phyloP scores from a whole-genome alignment of 2,113 vertebrate genomes.

The Paramormyrops kingsleyae region DNA sequence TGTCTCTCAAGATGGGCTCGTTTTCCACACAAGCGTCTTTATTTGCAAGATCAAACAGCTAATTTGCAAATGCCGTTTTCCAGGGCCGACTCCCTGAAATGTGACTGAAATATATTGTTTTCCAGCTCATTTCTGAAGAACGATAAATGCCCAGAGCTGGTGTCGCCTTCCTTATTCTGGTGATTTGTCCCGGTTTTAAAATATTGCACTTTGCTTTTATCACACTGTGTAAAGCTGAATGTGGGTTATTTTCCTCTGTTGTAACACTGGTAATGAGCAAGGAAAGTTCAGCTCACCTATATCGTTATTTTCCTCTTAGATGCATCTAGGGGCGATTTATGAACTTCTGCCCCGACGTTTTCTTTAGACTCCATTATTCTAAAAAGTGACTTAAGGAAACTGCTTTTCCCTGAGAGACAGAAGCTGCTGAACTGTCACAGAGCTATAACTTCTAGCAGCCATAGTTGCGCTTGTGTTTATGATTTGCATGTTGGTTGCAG shows the following conservation, averaged over 20 bases:
- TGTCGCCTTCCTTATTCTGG: background rate
- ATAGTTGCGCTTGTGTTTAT: background rate
- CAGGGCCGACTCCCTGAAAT: background rate
- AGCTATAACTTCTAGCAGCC: background rate
- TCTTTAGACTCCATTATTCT: background rate
- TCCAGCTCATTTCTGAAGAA: background rate
- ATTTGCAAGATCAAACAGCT: background rate
- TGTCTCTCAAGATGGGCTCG: background rate
- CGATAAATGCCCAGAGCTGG: background rate
- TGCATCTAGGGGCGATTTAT: background rate
- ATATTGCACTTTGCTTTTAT: background rate
- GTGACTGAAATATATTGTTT: background rate
- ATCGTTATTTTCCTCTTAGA: background rate
- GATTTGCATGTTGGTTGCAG: background rate
- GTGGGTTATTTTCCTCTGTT: background rate
- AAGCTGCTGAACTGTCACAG: background rate
- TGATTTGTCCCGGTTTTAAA: background rate
- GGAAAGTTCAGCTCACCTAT: background rate
- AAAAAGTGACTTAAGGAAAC: background rate
- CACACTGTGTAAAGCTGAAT: background rate
- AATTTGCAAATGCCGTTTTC: background rate
- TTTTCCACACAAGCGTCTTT: background rate
- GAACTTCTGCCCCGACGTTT: background rate
- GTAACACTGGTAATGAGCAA: background rate
- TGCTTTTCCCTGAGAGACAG: background rate